phyloP scores from a whole-genome alignment of 2,113 vertebrate genomes.

The Barbus barbus region DNA sequence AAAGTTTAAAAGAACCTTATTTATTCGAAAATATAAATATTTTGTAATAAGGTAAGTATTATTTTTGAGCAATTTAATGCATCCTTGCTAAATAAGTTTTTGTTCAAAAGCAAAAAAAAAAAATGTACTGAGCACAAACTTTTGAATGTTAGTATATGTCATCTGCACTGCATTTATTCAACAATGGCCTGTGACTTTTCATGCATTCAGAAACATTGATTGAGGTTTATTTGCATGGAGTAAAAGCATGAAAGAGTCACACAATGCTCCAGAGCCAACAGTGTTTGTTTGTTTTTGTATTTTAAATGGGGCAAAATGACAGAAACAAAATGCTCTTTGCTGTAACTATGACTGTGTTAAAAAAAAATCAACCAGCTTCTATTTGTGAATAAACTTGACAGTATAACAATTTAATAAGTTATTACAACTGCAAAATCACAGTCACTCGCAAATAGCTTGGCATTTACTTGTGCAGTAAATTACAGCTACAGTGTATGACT shows the following conservation, averaged over 20 bases:
- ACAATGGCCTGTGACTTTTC: background rate
- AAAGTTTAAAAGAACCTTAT: too few relatives aligned
- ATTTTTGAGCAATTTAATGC: too few relatives aligned
- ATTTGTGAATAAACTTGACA: background rate
- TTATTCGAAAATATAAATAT: too few relatives aligned
- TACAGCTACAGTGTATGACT: background rate
- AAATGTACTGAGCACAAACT: background rate
- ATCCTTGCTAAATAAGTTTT: too few relatives aligned
- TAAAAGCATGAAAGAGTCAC: background rate
- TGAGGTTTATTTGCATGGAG: background rate
- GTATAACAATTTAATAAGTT: conserved; percentile 2
- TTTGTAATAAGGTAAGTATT: too few relatives aligned
- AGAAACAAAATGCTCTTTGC: too few relatives aligned
- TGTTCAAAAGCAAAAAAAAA: too few relatives aligned
- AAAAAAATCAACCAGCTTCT: background rate
- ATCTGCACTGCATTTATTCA: background rate
- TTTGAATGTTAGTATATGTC: background rate
- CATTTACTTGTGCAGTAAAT: background rate
- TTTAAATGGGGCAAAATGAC: too few relatives aligned
- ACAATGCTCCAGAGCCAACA: background rate
- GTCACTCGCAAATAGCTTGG: background rate
- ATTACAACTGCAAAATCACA: background rate
- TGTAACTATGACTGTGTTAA: too few relatives aligned
- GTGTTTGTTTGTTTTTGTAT: too few relatives aligned
- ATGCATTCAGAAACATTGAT: background rate